A percentile compares a stretch with the other conserved stretches of the same genome.
These are phyloP conservation scores for Gibbula magus DNA, from an alignment of 2,888 invertebrate species.

Conservation along the genomic window DNA sequence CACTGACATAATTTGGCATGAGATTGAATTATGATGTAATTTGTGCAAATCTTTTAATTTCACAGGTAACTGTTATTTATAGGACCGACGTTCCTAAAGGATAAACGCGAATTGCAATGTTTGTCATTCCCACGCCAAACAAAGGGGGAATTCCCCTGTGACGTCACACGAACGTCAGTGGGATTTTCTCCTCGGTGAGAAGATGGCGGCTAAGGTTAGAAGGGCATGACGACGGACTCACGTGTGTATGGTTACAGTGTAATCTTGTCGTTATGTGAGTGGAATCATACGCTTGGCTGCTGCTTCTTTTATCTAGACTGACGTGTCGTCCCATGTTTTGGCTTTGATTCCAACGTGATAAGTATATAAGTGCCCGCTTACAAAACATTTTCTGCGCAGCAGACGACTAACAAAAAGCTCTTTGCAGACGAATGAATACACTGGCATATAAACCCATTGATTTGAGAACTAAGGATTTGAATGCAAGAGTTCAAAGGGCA, in stretches of 20 bases:
- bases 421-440: neutral
- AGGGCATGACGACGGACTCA: constrained; percentile 15
- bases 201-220: constrained; percentile 28
- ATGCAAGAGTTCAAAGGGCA: neutral
- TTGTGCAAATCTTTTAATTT: neutral
- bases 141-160: constrained; percentile 33
- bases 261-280: constrained; percentile 15
- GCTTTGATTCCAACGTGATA: neutral
- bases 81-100: neutral
- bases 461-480: neutral
- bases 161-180: constrained; percentile 32
- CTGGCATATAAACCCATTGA: constrained; percentile 5
- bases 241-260: constrained; percentile 17
- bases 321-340: neutral
- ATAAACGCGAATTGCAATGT: neutral
- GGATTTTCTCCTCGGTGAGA: constrained; percentile 22
- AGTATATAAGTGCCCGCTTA: neutral
- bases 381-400: constrained; percentile 14
- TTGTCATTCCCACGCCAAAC: constrained; percentile 24
- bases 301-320: neutral
- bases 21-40: neutral
- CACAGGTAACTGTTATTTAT: neutral
- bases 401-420: constrained; percentile 5
- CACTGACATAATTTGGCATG: neutral
- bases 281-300: constrained; percentile 11